A percentile compares a stretch with the other conserved stretches of the same genome.
phyloP scores from a whole-genome alignment of 2,888 invertebrate genomes.

The Drymonia ruficornis region DNA sequence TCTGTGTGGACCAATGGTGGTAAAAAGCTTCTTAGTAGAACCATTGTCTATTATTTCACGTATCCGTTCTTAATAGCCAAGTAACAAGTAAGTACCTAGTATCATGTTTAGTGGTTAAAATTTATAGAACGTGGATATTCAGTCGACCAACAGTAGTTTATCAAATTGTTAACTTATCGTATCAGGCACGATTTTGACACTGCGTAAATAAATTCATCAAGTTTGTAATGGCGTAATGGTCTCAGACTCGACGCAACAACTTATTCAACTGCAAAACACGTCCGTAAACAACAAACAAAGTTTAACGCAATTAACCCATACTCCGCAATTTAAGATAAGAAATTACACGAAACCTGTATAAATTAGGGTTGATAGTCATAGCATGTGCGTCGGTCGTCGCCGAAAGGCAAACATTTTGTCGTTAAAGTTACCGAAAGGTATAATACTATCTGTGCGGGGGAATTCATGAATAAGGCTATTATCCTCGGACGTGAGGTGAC shows the following conservation, averaged over 20 bases:
- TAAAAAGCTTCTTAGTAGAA: too few species aligned
- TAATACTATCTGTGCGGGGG: slow-evolving; percentile 32
- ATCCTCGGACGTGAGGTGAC: slow-evolving; percentile 45
- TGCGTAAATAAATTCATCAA: not conserved
- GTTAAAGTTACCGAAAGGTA: slow-evolving; percentile 33
- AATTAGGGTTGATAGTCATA: not conserved
- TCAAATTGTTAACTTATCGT: not conserved
- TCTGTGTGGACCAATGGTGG: too few species aligned
- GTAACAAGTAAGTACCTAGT: too few species aligned
- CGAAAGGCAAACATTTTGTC: slow-evolving; percentile 10
- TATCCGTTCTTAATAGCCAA: too few species aligned
- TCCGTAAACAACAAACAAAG: slow-evolving; percentile 4
- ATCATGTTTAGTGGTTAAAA: too few species aligned
- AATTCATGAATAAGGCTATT: slow-evolving; percentile 49
- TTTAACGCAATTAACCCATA: slow-evolving; percentile 5
- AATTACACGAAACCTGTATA: slow-evolving; percentile 2
- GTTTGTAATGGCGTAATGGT: not conserved
- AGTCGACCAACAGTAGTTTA: too few species aligned
- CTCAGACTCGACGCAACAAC: not conserved
- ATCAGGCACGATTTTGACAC: not conserved
- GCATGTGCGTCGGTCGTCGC: not conserved
- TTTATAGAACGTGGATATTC: too few species aligned
- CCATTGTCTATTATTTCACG: too few species aligned
- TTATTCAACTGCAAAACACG: slow-evolving; percentile 2
- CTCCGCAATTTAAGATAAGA: not conserved